These are phyloP conservation scores for Watsonalla binaria DNA, from an alignment of 2,888 invertebrate species.

Conservation along the genomic window DNA sequence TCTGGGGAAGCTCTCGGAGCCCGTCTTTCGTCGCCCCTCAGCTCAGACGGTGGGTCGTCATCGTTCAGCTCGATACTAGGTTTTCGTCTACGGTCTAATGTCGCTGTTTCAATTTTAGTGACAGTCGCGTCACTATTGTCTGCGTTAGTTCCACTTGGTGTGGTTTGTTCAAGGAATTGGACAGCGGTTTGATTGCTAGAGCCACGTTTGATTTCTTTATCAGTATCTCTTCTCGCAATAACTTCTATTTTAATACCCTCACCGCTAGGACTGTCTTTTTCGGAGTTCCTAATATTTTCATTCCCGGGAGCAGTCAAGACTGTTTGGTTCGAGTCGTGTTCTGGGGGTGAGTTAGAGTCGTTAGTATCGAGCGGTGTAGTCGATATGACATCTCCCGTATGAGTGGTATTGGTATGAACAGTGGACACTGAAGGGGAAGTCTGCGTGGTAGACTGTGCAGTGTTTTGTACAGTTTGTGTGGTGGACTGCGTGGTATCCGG, in stretches of 20 bases:
- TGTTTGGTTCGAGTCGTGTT: constrained; percentile 33
- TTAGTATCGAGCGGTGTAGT: constrained; percentile 40
- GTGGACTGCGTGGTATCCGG: constrained; percentile 66
- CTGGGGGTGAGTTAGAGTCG: constrained; percentile 40
- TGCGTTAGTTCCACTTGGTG: constrained; percentile 29
- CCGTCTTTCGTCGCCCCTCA: constrained; percentile 21
- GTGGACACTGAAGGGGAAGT: constrained; percentile 69
- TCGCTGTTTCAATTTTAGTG: constrained; percentile 36
- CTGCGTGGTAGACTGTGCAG: constrained; percentile 72
- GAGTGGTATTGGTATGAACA: constrained; percentile 64
- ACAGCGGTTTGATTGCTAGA: constrained; percentile 30
- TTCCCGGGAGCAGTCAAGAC: constrained; percentile 16
- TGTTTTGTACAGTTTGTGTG: constrained; percentile 71
- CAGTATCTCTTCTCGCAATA: constrained; percentile 47
- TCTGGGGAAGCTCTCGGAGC: constrained; percentile 55
- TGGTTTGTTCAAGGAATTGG: constrained; percentile 22
- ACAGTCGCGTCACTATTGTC: constrained; percentile 22
- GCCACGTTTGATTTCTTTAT: constrained; percentile 30
- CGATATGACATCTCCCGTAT: constrained; percentile 58
- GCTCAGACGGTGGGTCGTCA: constrained; percentile 34
- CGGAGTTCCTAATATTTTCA: constrained; percentile 24
- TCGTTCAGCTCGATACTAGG: constrained; percentile 24
- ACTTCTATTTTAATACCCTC: constrained; percentile 57
- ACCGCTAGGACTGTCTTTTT: constrained; percentile 34
- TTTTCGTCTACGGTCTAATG: constrained; percentile 64